phyloP scores from a whole-genome alignment of 2,888 invertebrate genomes.

The Macaria liturata region DNA sequence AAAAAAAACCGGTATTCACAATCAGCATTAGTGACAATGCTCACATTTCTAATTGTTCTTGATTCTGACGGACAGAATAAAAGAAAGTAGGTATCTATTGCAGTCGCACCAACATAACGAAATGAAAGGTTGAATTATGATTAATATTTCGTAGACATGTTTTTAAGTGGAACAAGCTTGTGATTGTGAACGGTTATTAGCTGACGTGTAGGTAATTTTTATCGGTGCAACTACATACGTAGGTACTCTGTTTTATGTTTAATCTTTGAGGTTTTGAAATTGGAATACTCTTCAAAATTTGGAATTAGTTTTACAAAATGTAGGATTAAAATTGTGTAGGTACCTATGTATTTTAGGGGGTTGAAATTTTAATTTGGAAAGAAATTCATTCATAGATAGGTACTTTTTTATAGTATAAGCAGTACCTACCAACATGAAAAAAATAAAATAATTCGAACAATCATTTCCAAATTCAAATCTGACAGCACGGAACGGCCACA shows the following conservation, averaged over 20 bases:
- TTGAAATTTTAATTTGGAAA: too few relatives aligned
- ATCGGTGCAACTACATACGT: conserved; percentile 3
- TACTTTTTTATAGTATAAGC: too few relatives aligned
- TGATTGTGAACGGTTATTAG: conserved; percentile 24
- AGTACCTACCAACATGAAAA: background rate
- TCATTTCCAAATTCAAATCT: conserved; percentile 27
- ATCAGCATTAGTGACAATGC: conserved; percentile 35
- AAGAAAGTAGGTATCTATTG: conserved; percentile 28
- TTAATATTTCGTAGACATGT: conserved; percentile 26
- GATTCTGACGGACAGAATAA: conserved; percentile 34
- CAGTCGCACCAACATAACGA: conserved; percentile 21
- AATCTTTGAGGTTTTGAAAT: background rate
- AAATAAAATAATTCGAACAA: conserved; percentile 2
- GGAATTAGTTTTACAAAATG: background rate
- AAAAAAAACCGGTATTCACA: conserved; percentile 34
- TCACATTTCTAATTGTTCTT: conserved; percentile 37
- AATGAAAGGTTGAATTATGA: conserved; percentile 26
- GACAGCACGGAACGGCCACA: conserved; percentile 30
- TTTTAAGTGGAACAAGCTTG: conserved; percentile 23
- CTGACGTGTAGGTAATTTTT: conserved; percentile 22
- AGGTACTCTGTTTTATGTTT: conserved; percentile 1
- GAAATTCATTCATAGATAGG: too few relatives aligned
- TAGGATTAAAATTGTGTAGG: too few relatives aligned
- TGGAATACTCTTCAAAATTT: background rate
- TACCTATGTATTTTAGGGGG: too few relatives aligned